phyloP scores from a whole-genome alignment of 2,113 vertebrate species.

The Ceratotherium simum region DNA sequence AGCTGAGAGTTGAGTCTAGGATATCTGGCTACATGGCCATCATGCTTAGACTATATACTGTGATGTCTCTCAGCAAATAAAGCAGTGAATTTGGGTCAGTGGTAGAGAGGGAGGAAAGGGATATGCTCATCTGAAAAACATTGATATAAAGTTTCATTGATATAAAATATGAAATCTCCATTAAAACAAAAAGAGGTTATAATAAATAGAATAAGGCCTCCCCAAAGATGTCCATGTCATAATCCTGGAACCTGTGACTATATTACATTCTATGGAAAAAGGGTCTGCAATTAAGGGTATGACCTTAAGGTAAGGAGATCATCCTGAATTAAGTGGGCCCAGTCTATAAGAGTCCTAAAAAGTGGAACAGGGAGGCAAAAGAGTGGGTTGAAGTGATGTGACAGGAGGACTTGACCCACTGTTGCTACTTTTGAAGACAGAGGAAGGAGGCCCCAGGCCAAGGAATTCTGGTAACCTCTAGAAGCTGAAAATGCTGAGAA shows the following conservation, averaged over 20 bases:
- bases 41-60: background rate
- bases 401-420: accelerated
- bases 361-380: background rate
- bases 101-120: background rate
- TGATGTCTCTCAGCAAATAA: background rate
- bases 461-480: background rate
- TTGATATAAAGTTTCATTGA: background rate
- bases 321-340: background rate
- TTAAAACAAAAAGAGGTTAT: background rate
- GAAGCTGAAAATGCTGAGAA: background rate
- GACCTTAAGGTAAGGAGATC: background rate
- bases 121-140: background rate
- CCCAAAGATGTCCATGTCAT: background rate
- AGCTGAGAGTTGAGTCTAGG: background rate
- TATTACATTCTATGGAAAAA: background rate
- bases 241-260: background rate
- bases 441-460: background rate
- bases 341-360: background rate
- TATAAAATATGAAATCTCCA: background rate
- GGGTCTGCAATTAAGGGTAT: background rate
- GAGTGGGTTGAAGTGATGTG: too few species aligned
- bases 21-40: background rate
- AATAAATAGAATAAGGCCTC: background rate
- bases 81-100: background rate
- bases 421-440: background rate